Conservation (phyloP, 2,888 invertebrate species). For the Cheilosia pagana region DNA sequence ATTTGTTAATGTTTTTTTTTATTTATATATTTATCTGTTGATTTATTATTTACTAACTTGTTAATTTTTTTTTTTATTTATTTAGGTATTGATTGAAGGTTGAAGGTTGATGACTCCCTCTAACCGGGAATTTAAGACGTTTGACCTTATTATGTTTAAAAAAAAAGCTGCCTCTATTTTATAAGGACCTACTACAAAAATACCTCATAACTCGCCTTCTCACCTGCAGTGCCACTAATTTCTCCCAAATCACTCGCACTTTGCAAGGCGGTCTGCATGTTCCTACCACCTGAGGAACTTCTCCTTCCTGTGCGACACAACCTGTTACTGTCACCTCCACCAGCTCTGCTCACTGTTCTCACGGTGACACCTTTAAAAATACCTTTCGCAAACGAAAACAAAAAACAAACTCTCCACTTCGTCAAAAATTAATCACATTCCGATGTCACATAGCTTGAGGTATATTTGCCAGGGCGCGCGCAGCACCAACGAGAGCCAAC, state of each 20-base stretch:
- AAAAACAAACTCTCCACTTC: constrained; percentile 46
- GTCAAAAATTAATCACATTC: constrained; percentile 74
- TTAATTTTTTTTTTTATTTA: too few species aligned
- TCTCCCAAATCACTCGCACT: background rate
- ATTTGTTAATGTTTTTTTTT: too few species aligned
- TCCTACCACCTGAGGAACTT: background rate
- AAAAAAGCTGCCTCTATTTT: too few species aligned
- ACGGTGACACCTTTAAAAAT: constrained; percentile 60
- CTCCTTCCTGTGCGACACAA: background rate
- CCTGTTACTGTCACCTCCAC: constrained; percentile 26
- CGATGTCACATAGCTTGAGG: constrained; percentile 66
- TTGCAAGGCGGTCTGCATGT: background rate
- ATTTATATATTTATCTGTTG: too few species aligned
- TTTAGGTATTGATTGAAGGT: too few species aligned
- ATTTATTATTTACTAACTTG: too few species aligned
- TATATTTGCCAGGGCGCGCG: constrained; percentile 44
- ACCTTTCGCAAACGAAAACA: constrained; percentile 21
- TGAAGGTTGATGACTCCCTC: too few species aligned
- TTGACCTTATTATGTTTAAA: too few species aligned
- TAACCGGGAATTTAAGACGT: too few species aligned
- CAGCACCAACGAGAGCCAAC: background rate
- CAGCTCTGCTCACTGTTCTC: constrained; percentile 48
- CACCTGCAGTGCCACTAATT: too few species aligned
- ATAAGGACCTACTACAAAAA: too few species aligned
- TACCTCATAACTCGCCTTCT: too few species aligned